phyloP scores from a whole-genome alignment of 1,140 invertebrate species.

The Cyrtorhinus lividipennis region DNA sequence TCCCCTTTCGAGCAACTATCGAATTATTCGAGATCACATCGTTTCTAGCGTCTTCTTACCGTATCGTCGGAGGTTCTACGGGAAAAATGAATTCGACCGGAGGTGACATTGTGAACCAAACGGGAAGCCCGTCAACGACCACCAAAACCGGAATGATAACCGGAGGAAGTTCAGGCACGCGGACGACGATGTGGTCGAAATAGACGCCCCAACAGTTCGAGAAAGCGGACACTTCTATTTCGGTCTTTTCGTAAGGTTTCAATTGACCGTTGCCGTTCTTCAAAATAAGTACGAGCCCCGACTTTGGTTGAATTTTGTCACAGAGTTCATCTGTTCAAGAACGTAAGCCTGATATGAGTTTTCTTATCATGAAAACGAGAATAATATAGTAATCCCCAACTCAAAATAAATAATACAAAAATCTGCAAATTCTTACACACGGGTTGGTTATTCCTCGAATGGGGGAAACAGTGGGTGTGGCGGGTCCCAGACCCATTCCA shows the following conservation, averaged over 20 bases:
- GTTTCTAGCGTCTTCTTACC: background rate
- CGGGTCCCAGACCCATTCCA: too few species aligned
- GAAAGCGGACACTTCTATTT: background rate
- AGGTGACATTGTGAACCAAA: constrained; percentile 12
- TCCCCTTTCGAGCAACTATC: too few species aligned
- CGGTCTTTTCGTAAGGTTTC: background rate
- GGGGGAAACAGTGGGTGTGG: too few species aligned
- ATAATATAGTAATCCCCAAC: too few species aligned
- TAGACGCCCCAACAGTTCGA: constrained; percentile 10
- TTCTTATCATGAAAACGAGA: too few species aligned
- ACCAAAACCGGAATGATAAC: constrained; percentile 4
- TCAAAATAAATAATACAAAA: too few species aligned
- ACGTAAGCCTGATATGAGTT: too few species aligned
- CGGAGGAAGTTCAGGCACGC: background rate
- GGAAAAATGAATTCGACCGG: background rate
- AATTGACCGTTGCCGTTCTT: background rate
- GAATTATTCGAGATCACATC: too few species aligned
- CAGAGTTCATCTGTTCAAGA: background rate
- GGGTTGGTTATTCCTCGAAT: too few species aligned
- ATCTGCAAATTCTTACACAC: too few species aligned
- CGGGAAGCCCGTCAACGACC: background rate
- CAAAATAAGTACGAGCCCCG: background rate
- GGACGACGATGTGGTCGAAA: constrained; percentile 5
- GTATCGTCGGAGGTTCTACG: background rate
- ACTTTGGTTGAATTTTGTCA: background rate